Percentiles rank a stretch among this genome's conserved stretches.
These are phyloP conservation scores for Nycticebus coucang DNA, from an alignment of 2,113 vertebrate species.

Conservation along the genomic window DNA sequence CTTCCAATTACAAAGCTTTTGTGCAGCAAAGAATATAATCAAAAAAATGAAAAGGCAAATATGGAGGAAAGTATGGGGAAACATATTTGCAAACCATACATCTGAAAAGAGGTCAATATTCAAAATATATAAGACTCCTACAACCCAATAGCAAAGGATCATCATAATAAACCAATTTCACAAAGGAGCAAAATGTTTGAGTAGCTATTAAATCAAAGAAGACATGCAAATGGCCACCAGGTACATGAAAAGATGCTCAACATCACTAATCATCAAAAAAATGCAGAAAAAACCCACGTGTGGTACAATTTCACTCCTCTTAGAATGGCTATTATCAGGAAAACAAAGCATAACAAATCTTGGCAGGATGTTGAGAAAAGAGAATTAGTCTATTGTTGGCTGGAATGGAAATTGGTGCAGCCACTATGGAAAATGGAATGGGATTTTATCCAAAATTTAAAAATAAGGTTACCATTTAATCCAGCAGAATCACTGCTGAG, in stretches of 20 bases:
- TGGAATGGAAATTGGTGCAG: not conserved
- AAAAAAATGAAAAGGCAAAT: not conserved
- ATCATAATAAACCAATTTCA: not conserved
- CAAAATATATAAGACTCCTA: not conserved
- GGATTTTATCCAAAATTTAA: not conserved
- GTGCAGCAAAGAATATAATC: not conserved
- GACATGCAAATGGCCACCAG: not conserved
- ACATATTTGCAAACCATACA: not conserved
- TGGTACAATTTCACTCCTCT: not conserved
- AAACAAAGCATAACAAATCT: not conserved
- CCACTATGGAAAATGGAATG: not conserved
- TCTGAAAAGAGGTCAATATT: not conserved
- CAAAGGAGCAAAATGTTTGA: not conserved
- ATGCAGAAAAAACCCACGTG: not conserved
- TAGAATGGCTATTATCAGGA: not conserved
- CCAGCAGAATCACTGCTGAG: not conserved
- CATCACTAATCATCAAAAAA: not conserved
- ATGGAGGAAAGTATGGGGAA: not conserved
- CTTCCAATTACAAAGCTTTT: not conserved
- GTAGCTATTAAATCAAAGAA: not conserved
- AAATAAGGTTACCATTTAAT: not conserved
- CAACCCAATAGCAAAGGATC: not conserved
- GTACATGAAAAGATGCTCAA: not conserved
- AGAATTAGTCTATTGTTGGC: not conserved
- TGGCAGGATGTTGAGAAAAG: not conserved